Percentiles rank a stretch among this genome's conserved stretches.
Evolutionary conservation across 2,888 invertebrate species (phyloP).

Genomic region (Rhopalosiphum nymphaeae): DNA sequence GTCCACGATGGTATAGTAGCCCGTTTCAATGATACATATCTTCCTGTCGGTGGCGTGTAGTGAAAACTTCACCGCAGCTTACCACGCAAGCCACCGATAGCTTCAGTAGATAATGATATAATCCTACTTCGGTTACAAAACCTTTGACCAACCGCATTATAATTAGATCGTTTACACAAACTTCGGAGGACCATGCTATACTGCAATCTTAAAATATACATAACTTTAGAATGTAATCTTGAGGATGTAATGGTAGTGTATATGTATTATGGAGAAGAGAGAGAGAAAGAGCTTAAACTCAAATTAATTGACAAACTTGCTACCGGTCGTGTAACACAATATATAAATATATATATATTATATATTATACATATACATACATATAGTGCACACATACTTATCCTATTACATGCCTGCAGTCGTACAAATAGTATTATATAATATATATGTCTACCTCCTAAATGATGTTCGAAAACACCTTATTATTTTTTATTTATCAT

Average conservation of each 20-base stretch:
- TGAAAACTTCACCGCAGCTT: not conserved
- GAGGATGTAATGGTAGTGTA: not conserved
- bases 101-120: slow-evolving; percentile 34
- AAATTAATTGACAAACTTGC: slow-evolving; percentile 60
- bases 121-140: slow-evolving; percentile 26
- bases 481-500: not conserved
- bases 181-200: slow-evolving; percentile 27
- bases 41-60: not conserved
- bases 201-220: slow-evolving; percentile 50
- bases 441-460: not conserved
- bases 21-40: not conserved
- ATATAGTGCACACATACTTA: not conserved
- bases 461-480: not conserved
- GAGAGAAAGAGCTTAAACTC: slow-evolving; percentile 52
- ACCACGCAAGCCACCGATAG: not conserved
- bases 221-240: slow-evolving; percentile 41
- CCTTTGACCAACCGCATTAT: slow-evolving; percentile 41
- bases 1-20: not conserved
- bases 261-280: slow-evolving; percentile 15
- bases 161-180: slow-evolving; percentile 50
- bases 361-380: not conserved
- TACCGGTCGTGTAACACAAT: not conserved
- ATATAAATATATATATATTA: not conserved
- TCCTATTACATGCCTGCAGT: not conserved
- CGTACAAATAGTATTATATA: not conserved